Conservation (phyloP, 2,888 invertebrate species). For the Lithophane semibrunnea region DNA sequence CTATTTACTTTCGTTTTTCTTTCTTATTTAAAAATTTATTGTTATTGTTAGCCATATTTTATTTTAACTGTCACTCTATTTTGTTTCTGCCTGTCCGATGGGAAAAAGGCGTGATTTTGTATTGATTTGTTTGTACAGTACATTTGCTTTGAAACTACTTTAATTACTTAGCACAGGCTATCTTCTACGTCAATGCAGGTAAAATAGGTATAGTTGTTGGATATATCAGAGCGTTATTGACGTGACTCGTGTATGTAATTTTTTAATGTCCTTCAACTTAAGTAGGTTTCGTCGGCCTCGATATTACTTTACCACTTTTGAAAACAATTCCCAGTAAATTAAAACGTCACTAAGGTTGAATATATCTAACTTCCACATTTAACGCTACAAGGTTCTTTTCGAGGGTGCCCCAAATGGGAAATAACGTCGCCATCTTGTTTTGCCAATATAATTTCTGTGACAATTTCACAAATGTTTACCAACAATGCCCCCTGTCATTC, state of each 20-base stretch:
- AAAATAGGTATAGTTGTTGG: conserved; percentile 11
- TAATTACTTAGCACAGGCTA: conserved; percentile 25
- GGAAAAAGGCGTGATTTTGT: background rate
- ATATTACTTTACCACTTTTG: background rate
- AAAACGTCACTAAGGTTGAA: too few species aligned
- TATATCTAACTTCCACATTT: background rate
- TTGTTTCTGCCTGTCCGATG: background rate
- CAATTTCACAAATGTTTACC: too few species aligned
- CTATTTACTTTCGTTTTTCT: too few species aligned
- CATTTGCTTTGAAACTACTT: conserved; percentile 14
- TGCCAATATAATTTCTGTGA: too few species aligned
- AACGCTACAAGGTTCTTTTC: too few species aligned
- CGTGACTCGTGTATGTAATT: conserved; percentile 8
- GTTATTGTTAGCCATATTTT: background rate
- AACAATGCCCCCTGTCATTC: too few species aligned
- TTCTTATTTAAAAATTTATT: too few species aligned
- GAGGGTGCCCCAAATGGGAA: too few species aligned
- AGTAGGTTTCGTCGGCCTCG: background rate
- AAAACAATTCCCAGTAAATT: background rate
- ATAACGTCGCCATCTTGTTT: too few species aligned
- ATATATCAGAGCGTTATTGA: background rate
- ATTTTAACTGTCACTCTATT: background rate
- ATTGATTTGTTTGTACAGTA: conserved; percentile 26
- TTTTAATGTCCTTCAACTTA: conserved; percentile 21
- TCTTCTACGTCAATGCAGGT: conserved; percentile 45